Conservation (phyloP, 2,888 invertebrate species). For the Dromius quadrimaculatus region DNA sequence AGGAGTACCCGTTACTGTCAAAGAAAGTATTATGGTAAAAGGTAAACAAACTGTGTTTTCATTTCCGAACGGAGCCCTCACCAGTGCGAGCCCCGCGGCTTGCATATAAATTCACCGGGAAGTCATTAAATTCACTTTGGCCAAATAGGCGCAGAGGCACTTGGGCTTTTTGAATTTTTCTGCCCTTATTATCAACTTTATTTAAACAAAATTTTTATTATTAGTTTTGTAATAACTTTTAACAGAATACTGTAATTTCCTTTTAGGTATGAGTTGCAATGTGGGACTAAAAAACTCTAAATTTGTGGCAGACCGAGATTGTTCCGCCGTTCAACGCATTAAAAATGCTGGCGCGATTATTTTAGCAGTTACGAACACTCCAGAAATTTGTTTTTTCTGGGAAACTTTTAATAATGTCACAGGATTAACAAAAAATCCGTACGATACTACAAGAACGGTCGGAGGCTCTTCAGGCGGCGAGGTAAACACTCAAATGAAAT, state of each 20-base stretch:
- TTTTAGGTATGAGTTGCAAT: slow-evolving; percentile 78
- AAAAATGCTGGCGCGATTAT: slow-evolving; percentile 83
- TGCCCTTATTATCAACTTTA: too few species aligned
- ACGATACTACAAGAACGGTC: slow-evolving; percentile 77
- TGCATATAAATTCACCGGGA: too few species aligned
- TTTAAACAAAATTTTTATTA: background rate
- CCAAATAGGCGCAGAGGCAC: too few species aligned
- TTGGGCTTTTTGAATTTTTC: too few species aligned
- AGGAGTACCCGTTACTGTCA: slow-evolving; percentile 88
- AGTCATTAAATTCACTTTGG: too few species aligned
- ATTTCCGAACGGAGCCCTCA: background rate
- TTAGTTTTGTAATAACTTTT: too few species aligned
- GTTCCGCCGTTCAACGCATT: slow-evolving; percentile 74
- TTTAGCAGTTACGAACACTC: slow-evolving; percentile 85
- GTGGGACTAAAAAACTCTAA: slow-evolving; percentile 72
- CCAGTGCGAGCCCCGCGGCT: too few species aligned
- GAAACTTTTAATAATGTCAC: slow-evolving; percentile 84
- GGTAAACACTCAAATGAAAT: slow-evolving; percentile 65
- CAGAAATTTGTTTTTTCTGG: slow-evolving; percentile 90
- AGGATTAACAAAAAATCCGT: slow-evolving; percentile 87
- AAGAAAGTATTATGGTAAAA: slow-evolving; percentile 83
- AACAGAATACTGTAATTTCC: too few species aligned
- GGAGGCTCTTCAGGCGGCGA: slow-evolving; percentile 94
- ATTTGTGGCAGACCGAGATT: slow-evolving; percentile 73
- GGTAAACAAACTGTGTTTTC: slow-evolving; percentile 68